phyloP scores from a whole-genome alignment of 1,140 invertebrate genomes.

The Drosophila dunni region DNA sequence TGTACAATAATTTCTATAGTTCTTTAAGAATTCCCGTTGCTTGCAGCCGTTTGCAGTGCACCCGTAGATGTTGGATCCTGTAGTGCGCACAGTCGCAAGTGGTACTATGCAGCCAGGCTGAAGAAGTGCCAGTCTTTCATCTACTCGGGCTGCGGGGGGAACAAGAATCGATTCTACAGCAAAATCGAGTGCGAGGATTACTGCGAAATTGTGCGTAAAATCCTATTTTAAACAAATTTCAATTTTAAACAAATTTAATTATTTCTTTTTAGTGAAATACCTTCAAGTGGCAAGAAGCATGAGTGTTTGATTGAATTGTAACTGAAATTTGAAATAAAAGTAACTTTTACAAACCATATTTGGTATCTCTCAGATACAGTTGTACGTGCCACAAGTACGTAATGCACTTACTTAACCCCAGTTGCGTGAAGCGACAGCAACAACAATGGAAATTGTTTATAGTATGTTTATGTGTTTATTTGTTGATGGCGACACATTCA shows the following conservation, averaged over 20 bases:
- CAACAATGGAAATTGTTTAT: constrained; percentile 39
- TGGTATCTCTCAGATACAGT: constrained; percentile 24
- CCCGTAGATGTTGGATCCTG: constrained; percentile 10
- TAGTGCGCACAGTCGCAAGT: not conserved
- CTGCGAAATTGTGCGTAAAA: constrained; percentile 12
- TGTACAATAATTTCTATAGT: not conserved
- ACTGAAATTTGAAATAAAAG: not conserved
- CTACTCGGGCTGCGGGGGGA: constrained; percentile 38
- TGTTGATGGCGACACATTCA: constrained; percentile 39
- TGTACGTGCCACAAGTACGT: constrained; percentile 19
- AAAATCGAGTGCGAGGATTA: constrained; percentile 15
- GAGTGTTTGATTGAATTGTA: too few relatives aligned
- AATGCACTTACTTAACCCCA: constrained; percentile 46
- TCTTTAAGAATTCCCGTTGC: not conserved
- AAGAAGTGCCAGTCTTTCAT: constrained; percentile 10
- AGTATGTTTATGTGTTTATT: constrained; percentile 32
- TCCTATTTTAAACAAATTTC: too few relatives aligned
- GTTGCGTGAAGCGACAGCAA: constrained; percentile 25
- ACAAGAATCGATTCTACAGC: constrained; percentile 31
- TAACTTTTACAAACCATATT: constrained; percentile 7
- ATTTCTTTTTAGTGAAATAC: not conserved
- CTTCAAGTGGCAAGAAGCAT: not conserved
- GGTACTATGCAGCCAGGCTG: constrained; percentile 1
- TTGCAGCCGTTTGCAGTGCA: constrained; percentile 14
- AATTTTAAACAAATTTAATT: not conserved